Evolutionary conservation across 2,797 vertebrate genomes (phyloP).

Genomic region (Tiaroga cobitis): DNA sequence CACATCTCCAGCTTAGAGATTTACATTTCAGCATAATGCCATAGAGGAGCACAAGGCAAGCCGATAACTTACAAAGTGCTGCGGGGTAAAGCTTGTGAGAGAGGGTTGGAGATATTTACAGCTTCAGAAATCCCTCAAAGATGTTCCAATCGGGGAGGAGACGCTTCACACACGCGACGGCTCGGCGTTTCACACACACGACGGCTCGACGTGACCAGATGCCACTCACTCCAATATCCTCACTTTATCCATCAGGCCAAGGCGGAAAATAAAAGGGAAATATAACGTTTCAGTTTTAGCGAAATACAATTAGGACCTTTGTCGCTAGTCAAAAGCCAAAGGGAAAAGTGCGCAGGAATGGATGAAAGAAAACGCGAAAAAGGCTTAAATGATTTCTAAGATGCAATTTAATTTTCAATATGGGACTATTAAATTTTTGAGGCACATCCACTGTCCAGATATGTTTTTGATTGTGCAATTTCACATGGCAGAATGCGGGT

Average conservation of each 20-base stretch:
- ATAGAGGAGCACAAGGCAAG: slow-evolving; percentile 84
- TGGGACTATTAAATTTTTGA: slow-evolving; percentile 79
- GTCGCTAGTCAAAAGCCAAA: slow-evolving; percentile 61
- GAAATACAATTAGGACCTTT: slow-evolving; percentile 68
- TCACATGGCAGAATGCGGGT: slow-evolving; percentile 73
- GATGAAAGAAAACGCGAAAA: slow-evolving; percentile 63
- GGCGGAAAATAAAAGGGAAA: neutral
- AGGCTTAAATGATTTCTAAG: slow-evolving; percentile 76
- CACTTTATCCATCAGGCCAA: slow-evolving; percentile 69
- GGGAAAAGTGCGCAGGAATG: slow-evolving; percentile 47
- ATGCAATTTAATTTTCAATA: slow-evolving; percentile 86
- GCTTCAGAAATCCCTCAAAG: slow-evolving; percentile 83
- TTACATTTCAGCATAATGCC: slow-evolving; percentile 87
- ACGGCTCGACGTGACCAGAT: slow-evolving; percentile 78
- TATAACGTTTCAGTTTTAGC: slow-evolving; percentile 57
- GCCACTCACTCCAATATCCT: slow-evolving; percentile 79
- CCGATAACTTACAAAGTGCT: slow-evolving; percentile 88
- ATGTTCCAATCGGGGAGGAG: slow-evolving; percentile 80
- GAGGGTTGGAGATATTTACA: slow-evolving; percentile 87
- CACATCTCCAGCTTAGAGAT: slow-evolving; percentile 84
- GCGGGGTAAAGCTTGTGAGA: slow-evolving; percentile 84
- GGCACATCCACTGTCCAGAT: slow-evolving; percentile 77
- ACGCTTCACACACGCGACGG: slow-evolving; percentile 78
- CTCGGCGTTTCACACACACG: slow-evolving; percentile 61
- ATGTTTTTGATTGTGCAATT: slow-evolving; percentile 78